Evolutionary conservation across 2,113 vertebrate genomes (phyloP).

Genomic region (Hippopotamus amphibius): DNA sequence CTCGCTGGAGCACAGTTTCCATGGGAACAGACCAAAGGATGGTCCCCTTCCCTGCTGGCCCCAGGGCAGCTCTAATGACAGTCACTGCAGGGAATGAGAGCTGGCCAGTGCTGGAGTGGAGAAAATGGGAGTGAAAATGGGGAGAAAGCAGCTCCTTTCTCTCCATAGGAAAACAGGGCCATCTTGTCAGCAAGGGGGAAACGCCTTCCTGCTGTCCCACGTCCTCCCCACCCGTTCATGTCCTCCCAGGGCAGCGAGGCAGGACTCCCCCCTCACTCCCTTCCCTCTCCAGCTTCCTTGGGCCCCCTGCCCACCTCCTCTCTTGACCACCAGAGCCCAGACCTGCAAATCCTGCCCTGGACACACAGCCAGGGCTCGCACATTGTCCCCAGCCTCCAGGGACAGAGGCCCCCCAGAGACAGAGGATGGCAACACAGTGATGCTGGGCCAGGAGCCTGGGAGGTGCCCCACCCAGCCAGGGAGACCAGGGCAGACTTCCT

Average conservation of each 20-base stretch:
- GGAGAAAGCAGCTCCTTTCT: too few relatives aligned
- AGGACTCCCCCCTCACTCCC: neutral
- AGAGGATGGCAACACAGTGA: accelerated
- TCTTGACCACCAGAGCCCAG: neutral
- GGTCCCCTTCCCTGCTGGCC: neutral
- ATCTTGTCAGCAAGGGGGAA: neutral
- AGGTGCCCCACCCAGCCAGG: too few relatives aligned
- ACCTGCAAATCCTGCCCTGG: neutral
- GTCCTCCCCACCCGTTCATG: accelerated
- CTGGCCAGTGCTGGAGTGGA: accelerated
- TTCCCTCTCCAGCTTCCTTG: too few relatives aligned
- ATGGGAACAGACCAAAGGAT: neutral
- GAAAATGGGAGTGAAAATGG: neutral
- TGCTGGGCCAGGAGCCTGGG: neutral
- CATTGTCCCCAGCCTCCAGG: neutral
- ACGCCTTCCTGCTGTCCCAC: accelerated
- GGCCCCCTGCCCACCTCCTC: neutral
- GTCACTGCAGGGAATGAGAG: accelerated
- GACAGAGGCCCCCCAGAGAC: neutral
- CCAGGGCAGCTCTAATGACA: accelerated
- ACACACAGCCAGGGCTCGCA: too few relatives aligned
- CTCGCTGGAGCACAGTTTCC: neutral
- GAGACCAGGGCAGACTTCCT: neutral
- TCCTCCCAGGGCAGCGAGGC: too few relatives aligned
- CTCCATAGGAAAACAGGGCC: neutral